Evolutionary conservation across 2,797 vertebrate species (phyloP), one percentile per base, ranked within the genome.

Genomic region (Tadarida brasiliensis): DNA sequence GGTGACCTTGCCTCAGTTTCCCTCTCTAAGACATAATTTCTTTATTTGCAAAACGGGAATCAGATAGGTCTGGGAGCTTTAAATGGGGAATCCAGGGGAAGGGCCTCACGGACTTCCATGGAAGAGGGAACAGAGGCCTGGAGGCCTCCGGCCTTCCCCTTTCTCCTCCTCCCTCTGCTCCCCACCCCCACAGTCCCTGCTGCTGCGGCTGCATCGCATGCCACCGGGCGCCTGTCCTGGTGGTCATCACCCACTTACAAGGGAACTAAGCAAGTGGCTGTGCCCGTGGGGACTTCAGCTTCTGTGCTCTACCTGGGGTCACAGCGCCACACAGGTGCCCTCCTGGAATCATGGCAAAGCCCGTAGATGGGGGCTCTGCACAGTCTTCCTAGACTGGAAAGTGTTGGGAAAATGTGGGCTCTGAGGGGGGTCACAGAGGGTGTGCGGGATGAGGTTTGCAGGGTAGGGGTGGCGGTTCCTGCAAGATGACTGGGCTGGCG

Each of bases 391-490:
- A 24, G n/a, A 17, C 51, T 7, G 57, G n/a, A n/a, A n/a, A n/a
- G n/a, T n/a, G n/a, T n/a, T n/a, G n/a, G n/a, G n/a, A n/a, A n/a
- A n/a, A n/a, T n/a, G n/a, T n/a, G n/a, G n/a, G n/a, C n/a, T n/a
- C n/a, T n/a, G n/a, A n/a, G n/a, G n/a, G n/a, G n/a, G n/a, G n/a
- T n/a, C 63, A 7, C 7, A 30, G 65, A n/a, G 3, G 57, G 54
- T 1, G 1, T n/a, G 28, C 10, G 20, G 51, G 51, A 15, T 4
- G 26, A 20, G 47, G 35, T 6, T 3, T 12, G 35, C 5, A 11
- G 49, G 56, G 71, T 0, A 0, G 14, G 67, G 30, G n/a, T 2
- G 24, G 74, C 24, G 0, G 0, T 61, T n/a, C 44, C 15, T 26
- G 7, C 17, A 19, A 24, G 80, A 20, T 2, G 8, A 3, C 68